Base-by-base conservation (phyloP, 1,140 invertebrate genomes). In the Drosophila teissieri region DNA sequence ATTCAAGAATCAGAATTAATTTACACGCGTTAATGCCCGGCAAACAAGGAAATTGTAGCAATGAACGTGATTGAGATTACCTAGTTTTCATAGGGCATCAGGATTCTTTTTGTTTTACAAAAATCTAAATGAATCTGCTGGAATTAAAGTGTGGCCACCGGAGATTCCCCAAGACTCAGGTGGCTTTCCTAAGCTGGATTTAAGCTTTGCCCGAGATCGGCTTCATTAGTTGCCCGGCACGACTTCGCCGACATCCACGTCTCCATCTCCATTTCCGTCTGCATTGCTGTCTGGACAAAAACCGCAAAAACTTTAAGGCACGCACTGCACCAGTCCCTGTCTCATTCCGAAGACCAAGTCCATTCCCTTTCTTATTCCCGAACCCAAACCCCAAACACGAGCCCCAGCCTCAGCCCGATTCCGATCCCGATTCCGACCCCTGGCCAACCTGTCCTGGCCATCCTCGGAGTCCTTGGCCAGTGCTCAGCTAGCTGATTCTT, bases 171-270 rank as follows among this genome's bases (percentile, higher is more conserved):
- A 42, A 24, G 36, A 58, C 39, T 67, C 73, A 67, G 73, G 61
- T 76, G 73, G 14, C 37, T 53, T 63, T 44, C 36, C 39, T 44
- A 57, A 54, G 42, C 40, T 46, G 40, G 40, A 36, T 22, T 40
- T 45, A 73, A 73, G 51, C 52, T 57, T 46, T 19, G 37, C 36
- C 51, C 40, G 45, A 63, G 64, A 86, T 70, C 63, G 81, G 83
- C 82, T 86, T 86, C 82, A 86, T 86, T 86, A 86, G 83, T 76
- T 75, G 69, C 65, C 49, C 83, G 67, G 79, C 82, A 85, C 82
- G 83, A 81, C 76, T 64, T 64, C 22, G 53, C 48, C 67, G 45
- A 44, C 60, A 56, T 51, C 55, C 53, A 12, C 45, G 46, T 45
- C 73, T 57, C 39, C 53, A 45, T 57, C 40, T 67, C 37, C 49